These are phyloP conservation scores for Pardalotus punctatus DNA, from an alignment of 2,113 vertebrate species.

Conservation along the genomic window DNA sequence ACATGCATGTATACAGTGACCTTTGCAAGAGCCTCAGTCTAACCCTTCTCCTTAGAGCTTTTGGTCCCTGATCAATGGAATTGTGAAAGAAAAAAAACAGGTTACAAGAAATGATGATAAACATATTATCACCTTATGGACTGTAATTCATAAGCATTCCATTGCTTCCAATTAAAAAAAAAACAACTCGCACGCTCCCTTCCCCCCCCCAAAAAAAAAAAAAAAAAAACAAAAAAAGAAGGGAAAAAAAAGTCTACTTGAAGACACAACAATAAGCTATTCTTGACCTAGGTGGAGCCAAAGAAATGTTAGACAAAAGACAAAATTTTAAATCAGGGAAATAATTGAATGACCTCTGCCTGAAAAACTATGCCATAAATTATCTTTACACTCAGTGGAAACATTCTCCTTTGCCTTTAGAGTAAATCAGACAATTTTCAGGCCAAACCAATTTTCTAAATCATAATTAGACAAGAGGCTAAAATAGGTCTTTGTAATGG, in stretches of 20 bases:
- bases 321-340: constrained; percentile 21
- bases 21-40: not conserved
- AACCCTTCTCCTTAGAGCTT: not conserved
- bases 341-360: constrained; percentile 58
- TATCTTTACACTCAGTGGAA: constrained; percentile 59
- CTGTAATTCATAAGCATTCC: not conserved
- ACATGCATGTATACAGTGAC: not conserved
- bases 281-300: constrained; percentile 3
- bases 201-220: rapidly evolving
- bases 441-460: constrained; percentile 67
- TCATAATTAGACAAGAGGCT: constrained; percentile 62
- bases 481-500: constrained; percentile 54
- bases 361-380: constrained; percentile 53
- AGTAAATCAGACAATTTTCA: constrained; percentile 63
- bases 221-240: rapidly evolving
- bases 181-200: not conserved
- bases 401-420: constrained; percentile 57
- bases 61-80: not conserved
- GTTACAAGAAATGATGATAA: not conserved
- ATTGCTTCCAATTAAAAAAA: not conserved
- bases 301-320: constrained; percentile 22
- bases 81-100: not conserved
- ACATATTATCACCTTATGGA: not conserved
- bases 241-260: not conserved
- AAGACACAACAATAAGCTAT: not conserved